phyloP scores from a whole-genome alignment of 2,113 vertebrate species.

The Chaetodon trifascialis region DNA sequence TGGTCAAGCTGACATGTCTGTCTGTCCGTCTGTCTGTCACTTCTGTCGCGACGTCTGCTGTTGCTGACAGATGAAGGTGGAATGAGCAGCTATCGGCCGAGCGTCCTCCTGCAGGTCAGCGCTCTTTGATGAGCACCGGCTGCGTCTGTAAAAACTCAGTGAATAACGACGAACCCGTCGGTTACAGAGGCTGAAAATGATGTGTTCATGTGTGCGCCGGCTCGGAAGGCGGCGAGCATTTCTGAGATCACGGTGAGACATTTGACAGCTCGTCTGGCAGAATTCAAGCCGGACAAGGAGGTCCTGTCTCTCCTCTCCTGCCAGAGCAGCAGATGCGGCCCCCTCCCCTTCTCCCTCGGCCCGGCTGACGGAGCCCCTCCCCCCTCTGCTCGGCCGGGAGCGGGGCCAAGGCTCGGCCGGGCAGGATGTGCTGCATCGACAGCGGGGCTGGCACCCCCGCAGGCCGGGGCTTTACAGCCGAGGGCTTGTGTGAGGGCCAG shows the following conservation, averaged over 20 bases:
- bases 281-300: slow-evolving; percentile 9
- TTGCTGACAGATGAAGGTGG: no score
- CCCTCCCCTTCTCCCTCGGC: slow-evolving; percentile 9
- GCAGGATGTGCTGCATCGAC: slow-evolving; percentile 59
- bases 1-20: no score
- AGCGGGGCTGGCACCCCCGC: slow-evolving; percentile 43
- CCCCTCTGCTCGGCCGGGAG: slow-evolving; percentile 35
- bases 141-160: no score
- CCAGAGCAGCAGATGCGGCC: slow-evolving; percentile 55
- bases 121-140: background rate
- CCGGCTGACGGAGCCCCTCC: background rate
- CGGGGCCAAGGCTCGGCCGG: slow-evolving; percentile 36
- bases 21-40: no score
- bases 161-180: background rate
- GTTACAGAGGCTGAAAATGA: background rate
- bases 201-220: background rate
- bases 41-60: no score
- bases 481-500: slow-evolving; percentile 50
- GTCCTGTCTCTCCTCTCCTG: slow-evolving; percentile 11
- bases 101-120: background rate
- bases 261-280: slow-evolving; percentile 6
- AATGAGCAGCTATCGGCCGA: no score
- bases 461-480: slow-evolving; percentile 26
- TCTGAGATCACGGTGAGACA: background rate
- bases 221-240: background rate